Conservation (phyloP, 2,888 invertebrate genomes). For the Drosophila paranaensis region DNA sequence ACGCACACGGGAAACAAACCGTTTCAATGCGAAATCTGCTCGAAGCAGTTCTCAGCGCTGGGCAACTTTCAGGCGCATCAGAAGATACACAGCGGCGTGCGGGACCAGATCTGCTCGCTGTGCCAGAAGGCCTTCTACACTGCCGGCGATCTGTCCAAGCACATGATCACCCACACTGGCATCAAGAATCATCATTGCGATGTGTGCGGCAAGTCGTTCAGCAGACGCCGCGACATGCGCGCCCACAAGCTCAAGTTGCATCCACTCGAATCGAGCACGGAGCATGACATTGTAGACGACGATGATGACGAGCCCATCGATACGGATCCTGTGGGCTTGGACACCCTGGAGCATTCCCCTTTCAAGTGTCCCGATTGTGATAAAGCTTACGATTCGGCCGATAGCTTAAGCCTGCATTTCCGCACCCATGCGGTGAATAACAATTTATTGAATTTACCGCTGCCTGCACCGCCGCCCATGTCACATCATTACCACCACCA, state of each 20-base stretch:
- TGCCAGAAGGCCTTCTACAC: conserved; percentile 88
- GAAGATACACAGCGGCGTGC: conserved; percentile 88
- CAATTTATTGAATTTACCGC: conserved; percentile 74
- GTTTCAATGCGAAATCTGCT: conserved; percentile 88
- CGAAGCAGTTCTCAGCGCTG: conserved; percentile 87
- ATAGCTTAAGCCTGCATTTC: conserved; percentile 83
- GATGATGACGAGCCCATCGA: conserved; percentile 72
- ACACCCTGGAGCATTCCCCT: conserved; percentile 65
- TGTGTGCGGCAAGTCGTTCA: conserved; percentile 86
- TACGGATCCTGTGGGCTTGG: conserved; percentile 67
- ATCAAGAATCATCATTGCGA: conserved; percentile 87
- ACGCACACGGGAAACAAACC: conserved; percentile 87
- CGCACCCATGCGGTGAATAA: conserved; percentile 81
- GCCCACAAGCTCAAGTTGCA: conserved; percentile 84
- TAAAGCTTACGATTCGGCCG: conserved; percentile 83
- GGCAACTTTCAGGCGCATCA: conserved; percentile 88
- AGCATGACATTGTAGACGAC: conserved; percentile 74
- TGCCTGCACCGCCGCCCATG: conserved; percentile 66
- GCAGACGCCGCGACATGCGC: conserved; percentile 87
- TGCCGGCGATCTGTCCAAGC: conserved; percentile 87
- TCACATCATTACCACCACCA: conserved; percentile 67
- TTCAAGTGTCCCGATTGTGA: conserved; percentile 85
- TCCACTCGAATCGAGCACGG: conserved; percentile 66
- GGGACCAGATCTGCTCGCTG: conserved; percentile 87
- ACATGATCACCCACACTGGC: conserved; percentile 87